These are phyloP conservation scores for Tragelaphus buxtoni DNA, from an alignment of 2,113 vertebrate genomes.

Conservation along the genomic window DNA sequence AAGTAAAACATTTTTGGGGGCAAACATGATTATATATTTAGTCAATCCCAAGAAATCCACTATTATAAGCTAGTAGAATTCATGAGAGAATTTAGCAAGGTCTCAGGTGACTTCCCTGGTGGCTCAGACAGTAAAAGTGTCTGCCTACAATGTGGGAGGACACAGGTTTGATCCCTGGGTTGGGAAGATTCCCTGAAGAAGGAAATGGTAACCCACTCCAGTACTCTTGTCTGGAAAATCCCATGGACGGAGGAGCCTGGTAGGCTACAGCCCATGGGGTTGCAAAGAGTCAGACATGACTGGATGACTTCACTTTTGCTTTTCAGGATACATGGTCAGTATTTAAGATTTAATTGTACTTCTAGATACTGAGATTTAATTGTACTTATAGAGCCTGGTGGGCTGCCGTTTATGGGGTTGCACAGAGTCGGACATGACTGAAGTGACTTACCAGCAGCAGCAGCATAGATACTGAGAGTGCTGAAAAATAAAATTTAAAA, in stretches of 20 bases:
- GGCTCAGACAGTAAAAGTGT: background rate
- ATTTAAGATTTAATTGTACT: background rate
- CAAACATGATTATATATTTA: background rate
- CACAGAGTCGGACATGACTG: too few species aligned
- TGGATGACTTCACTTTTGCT: background rate
- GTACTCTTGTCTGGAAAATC: background rate
- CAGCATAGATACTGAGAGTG: background rate
- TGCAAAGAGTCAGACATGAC: background rate
- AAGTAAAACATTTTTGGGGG: background rate
- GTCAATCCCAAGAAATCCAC: background rate
- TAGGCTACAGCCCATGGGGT: background rate
- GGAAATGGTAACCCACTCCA: background rate
- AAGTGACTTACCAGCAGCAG: too few species aligned
- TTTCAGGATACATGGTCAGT: background rate
- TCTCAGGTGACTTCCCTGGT: background rate
- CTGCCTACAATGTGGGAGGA: background rate
- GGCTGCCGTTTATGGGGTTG: too few species aligned
- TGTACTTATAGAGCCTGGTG: too few species aligned
- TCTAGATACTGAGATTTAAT: background rate
- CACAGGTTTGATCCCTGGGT: background rate
- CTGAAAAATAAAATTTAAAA: background rate
- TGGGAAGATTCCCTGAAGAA: background rate
- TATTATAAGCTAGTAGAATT: background rate
- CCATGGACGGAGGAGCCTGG: background rate
- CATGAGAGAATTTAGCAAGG: background rate